Evolutionary conservation across 2,113 vertebrate genomes (phyloP), one percentile per base, ranked within the genome.

Genomic region (Holacanthus passer): DNA sequence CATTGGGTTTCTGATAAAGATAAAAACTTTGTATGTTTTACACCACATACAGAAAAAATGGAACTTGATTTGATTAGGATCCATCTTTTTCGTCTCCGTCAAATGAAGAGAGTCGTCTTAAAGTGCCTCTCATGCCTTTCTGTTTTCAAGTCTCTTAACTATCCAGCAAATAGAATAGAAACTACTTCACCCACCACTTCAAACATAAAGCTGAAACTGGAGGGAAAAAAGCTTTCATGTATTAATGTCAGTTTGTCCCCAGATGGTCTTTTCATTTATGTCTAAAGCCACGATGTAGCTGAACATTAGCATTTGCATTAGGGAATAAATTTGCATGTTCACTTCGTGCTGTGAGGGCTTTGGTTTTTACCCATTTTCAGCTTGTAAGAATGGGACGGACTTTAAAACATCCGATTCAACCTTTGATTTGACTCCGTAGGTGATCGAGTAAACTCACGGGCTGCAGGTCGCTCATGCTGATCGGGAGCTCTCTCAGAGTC

Each of bases 401-500:
- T 87, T 80, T 81, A 20, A 79, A 89, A 48, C 69, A 37, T 73
- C 47, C 75, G 63, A 85, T 41, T 86, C n/a, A 22, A 73, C 83
- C 75, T 83, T 81, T 84, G 89, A 81, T 89, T 78, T 24, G 65
- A 73, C 65, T 59, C 67, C 24, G 17, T 4, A 22, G 56, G 47
- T 16, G 53, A 2, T 0, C 0, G 0, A 7, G 39, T 41, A 29
- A 78, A 92, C 96, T 96, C 83, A 96, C 94, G 3, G 95, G 96
- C 64, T 95, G 91, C 87, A 96, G 91, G 65, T 96, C 95, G 19
- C 87, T 91, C 88, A 95, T 92, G 90, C 90, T 95, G 69, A 81
- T 86, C 0, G 95, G 95, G 52, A 97, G 93, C 87, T 96, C 96
- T 74, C 96, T 94, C 76, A 96, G 66, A 1, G 81, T 93, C 84